Evolutionary conservation across 2,797 vertebrate species (phyloP), one percentile per base, ranked within the genome.

Genomic region (Muraenolepis orangiensis): DNA sequence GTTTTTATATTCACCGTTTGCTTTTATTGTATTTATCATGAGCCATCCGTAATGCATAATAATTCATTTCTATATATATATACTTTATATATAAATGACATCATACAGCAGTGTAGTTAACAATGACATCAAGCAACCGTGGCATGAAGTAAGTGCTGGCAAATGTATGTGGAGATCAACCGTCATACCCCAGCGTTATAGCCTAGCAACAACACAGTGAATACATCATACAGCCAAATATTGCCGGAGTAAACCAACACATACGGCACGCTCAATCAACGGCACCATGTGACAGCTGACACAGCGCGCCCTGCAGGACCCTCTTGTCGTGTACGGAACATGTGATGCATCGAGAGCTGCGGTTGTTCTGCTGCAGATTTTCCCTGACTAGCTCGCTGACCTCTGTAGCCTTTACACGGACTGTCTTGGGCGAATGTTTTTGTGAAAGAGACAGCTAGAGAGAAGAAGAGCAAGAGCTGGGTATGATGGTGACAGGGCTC

Each of bases 141-240:
- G 66, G 42, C 13, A 1, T 64, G 51, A 34, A 72, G 78, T 69
- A 57, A 73, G 71, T 6, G 36, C 70, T 75, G 40, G 75, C 20
- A 68, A 70, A 75, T 34, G 71, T 4, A 68, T 11, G 51, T 73
- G 69, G 77, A 14, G 20, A 3, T 32, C 69, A 18, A 11, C 31
- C 36, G 46, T 70, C 20, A 57, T 23, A 57, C 13, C n/a, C 8
- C 68, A 38, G 18, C 23, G 3, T 32, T 23, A 42, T 6, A 38
- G 26, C 6, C 29, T 42, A 69, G 66, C 18, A 23, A 69, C 18
- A 26, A 30, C n/a, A 12, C 66, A 72, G 46, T 18, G 36, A 12
- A 40, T 66, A 31, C 23, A 29, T 28, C 42, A 20, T 26, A n/a
- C 38, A 23, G 32, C 26, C 23, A 1, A 36, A 71, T 11, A 42